Evolutionary conservation across 2,888 invertebrate genomes (phyloP).

Genomic region (Apocheima hispidaria): DNA sequence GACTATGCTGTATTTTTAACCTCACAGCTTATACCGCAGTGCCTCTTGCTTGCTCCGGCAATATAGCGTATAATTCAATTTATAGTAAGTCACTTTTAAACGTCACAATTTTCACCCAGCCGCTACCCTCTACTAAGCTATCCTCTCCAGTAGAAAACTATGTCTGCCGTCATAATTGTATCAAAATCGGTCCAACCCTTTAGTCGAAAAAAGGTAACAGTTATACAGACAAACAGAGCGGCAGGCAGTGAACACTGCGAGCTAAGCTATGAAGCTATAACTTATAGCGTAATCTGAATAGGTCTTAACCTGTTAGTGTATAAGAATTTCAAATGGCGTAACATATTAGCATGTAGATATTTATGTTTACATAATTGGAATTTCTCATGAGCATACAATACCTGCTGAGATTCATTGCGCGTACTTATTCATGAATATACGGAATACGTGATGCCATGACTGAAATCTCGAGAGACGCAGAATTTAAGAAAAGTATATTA

Average conservation of each 20-base stretch:
- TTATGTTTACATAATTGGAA: constrained; percentile 34
- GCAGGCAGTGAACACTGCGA: too few relatives aligned
- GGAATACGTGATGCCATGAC: not conserved
- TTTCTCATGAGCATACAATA: constrained; percentile 26
- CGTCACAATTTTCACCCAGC: too few relatives aligned
- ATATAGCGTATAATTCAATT: too few relatives aligned
- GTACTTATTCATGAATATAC: not conserved
- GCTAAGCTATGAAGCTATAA: not conserved
- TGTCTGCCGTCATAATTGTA: too few relatives aligned
- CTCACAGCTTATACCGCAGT: not conserved
- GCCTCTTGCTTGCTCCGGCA: too few relatives aligned
- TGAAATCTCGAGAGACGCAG: not conserved
- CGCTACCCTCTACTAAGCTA: too few relatives aligned
- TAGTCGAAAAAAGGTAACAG: too few relatives aligned
- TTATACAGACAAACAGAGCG: too few relatives aligned
- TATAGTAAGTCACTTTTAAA: too few relatives aligned
- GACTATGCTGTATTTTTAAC: not conserved
- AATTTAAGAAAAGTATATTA: too few relatives aligned
- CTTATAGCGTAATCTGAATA: not conserved
- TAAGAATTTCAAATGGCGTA: constrained; percentile 36
- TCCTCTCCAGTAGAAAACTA: too few relatives aligned
- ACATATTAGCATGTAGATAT: constrained; percentile 33
- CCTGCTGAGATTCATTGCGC: not conserved
- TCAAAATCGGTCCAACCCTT: too few relatives aligned
- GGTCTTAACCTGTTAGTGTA: constrained; percentile 9